These are phyloP conservation scores for Aeoliscus strigatus DNA, from an alignment of 2,797 vertebrate species.

Conservation along the genomic window DNA sequence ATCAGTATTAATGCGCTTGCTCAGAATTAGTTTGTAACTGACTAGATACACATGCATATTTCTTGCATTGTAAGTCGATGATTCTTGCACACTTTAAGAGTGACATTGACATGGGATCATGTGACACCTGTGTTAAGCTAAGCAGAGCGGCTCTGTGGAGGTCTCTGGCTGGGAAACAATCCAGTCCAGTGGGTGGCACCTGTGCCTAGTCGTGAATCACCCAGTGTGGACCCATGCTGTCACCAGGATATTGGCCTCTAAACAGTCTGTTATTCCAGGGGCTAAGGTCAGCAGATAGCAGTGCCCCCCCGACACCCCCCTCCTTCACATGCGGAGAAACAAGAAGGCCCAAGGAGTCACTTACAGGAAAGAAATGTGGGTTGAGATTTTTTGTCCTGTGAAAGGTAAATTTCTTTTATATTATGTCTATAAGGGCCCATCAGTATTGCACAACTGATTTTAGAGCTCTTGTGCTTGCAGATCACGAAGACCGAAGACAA, in stretches of 20 bases:
- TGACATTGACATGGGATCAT: constrained; percentile 1
- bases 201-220: constrained; percentile 57
- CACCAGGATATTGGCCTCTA: constrained; percentile 42
- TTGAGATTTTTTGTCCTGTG: too few species aligned
- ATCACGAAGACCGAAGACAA: too few species aligned
- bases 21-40: too few species aligned
- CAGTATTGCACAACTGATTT: too few species aligned
- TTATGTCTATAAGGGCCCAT: too few species aligned
- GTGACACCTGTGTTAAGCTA: constrained; percentile 9
- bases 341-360: too few species aligned
- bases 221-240: constrained; percentile 20
- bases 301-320: constrained; percentile 6
- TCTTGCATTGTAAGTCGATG: too few species aligned
- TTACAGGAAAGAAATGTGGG: too few species aligned
- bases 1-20: too few species aligned
- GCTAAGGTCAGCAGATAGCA: constrained; percentile 54
- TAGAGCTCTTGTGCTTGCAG: too few species aligned
- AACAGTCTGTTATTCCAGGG: constrained; percentile 46
- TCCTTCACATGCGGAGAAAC: too few species aligned
- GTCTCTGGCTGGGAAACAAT: constrained; percentile 61
- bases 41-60: not conserved
- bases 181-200: constrained; percentile 54
- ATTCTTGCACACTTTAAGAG: not conserved
- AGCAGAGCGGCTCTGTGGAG: constrained; percentile 5
- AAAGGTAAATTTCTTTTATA: too few species aligned